Percentiles rank a stretch among this genome's conserved stretches.
Evolutionary conservation across 1,140 invertebrate species (phyloP).

Genomic region (Halesus radiatus): DNA sequence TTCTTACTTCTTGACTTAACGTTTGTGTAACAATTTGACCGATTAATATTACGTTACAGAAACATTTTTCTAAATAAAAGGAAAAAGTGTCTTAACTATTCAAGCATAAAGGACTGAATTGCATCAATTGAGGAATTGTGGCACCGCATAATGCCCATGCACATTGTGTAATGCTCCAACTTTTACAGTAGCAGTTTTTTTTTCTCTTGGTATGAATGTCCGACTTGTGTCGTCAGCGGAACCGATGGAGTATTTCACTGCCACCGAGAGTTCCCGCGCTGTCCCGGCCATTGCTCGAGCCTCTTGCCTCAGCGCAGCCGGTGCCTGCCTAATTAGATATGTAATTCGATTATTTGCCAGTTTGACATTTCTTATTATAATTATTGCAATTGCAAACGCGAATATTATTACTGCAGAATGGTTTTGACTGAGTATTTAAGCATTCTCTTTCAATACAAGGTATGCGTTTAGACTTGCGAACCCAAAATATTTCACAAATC

Average conservation of each 20-base stretch:
- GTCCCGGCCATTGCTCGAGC: background rate
- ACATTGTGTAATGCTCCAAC: slow-evolving; percentile 39
- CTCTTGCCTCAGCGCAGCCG: background rate
- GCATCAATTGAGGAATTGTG: slow-evolving; percentile 38
- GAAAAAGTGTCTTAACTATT: slow-evolving; percentile 37
- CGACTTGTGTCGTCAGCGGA: slow-evolving; percentile 41
- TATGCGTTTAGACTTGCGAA: too few relatives aligned
- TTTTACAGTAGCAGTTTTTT: slow-evolving; percentile 33
- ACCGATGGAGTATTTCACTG: slow-evolving; percentile 54
- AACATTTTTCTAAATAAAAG: slow-evolving; percentile 32
- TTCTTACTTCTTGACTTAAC: slow-evolving; percentile 18
- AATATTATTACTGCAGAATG: background rate
- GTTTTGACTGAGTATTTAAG: too few relatives aligned
- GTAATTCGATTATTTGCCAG: slow-evolving; percentile 3
- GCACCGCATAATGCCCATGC: slow-evolving; percentile 48
- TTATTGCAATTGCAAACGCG: background rate
- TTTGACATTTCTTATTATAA: slow-evolving; percentile 11
- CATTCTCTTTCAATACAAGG: too few relatives aligned
- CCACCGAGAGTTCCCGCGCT: slow-evolving; percentile 44
- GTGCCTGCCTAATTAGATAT: background rate
- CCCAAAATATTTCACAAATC: too few relatives aligned
- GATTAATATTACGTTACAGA: slow-evolving; percentile 45
- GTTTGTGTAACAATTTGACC: slow-evolving; percentile 32
- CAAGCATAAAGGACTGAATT: slow-evolving; percentile 43
- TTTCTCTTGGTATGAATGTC: slow-evolving; percentile 5